Percentiles rank a stretch among this genome's conserved stretches.
phyloP scores from a whole-genome alignment of 2,113 vertebrate genomes.

The Oophaga pumilio region DNA sequence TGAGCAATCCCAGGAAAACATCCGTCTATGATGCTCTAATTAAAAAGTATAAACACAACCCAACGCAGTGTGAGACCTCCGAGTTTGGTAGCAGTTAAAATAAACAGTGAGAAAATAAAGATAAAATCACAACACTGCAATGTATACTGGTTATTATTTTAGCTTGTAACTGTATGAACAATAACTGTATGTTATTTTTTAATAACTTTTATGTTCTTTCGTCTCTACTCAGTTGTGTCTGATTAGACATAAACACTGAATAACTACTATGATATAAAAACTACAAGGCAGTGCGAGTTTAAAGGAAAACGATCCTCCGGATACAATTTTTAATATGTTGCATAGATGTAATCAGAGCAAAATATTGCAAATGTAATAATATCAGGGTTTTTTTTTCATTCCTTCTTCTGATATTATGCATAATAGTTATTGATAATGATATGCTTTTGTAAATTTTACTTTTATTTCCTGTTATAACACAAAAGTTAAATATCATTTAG shows the following conservation, averaged over 20 bases:
- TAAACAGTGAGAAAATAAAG: constrained; percentile 42
- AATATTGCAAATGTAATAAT: neutral
- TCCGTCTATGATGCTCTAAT: constrained; percentile 49
- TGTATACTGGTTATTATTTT: constrained; percentile 33
- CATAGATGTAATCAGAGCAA: neutral
- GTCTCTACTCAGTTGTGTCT: constrained; percentile 21
- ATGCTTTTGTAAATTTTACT: neutral
- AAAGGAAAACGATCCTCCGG: constrained; percentile 22
- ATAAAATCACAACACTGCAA: constrained; percentile 35
- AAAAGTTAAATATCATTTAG: neutral
- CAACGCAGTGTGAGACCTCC: constrained; percentile 40
- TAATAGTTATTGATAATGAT: neutral
- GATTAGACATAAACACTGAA: constrained; percentile 38
- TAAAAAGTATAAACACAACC: constrained; percentile 47
- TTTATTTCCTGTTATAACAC: neutral
- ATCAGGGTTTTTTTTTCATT: neutral
- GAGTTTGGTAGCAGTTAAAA: constrained; percentile 44
- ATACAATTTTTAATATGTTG: constrained; percentile 28
- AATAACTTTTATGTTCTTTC: constrained; percentile 49
- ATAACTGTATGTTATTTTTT: constrained; percentile 46
- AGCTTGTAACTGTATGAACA: constrained; percentile 40
- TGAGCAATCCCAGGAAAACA: constrained; percentile 44
- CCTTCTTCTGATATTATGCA: neutral
- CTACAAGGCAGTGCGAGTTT: constrained; percentile 2
- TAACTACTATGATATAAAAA: constrained; percentile 39